A percentile compares a stretch with the other conserved stretches of the same genome.
Evolutionary conservation across 1,140 invertebrate genomes (phyloP).

Genomic region (Diorhabda carinulata): DNA sequence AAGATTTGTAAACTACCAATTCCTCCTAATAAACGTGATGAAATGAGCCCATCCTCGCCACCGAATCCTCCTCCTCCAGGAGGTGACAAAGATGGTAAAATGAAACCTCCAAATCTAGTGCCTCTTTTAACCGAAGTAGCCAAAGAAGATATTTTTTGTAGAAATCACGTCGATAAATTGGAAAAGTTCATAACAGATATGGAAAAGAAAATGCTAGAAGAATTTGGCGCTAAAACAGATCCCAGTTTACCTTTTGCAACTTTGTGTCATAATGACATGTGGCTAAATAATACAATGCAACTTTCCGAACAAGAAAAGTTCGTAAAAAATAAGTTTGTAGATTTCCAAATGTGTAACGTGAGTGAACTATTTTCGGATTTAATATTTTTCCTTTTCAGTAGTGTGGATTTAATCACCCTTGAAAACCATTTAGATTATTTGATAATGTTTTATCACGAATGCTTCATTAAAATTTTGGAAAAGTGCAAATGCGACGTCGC

Average conservation of each 20-base stretch:
- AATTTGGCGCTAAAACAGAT: too few species aligned
- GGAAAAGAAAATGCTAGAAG: too few species aligned
- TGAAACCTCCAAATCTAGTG: too few species aligned
- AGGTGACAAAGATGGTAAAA: too few species aligned
- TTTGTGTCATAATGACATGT: conserved; percentile 57
- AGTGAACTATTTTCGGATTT: conserved; percentile 52
- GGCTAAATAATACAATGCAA: conserved; percentile 60
- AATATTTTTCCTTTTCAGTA: conserved; percentile 53
- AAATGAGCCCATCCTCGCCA: too few species aligned
- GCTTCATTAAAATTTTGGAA: conserved; percentile 22
- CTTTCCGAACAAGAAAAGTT: conserved; percentile 36
- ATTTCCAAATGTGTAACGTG: conserved; percentile 57
- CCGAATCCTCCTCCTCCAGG: too few species aligned
- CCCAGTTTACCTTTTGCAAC: conserved; percentile 45
- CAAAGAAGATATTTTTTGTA: too few species aligned
- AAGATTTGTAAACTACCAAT: too few species aligned
- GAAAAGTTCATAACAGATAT: too few species aligned
- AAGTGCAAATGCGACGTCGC: background rate
- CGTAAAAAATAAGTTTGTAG: conserved; percentile 56
- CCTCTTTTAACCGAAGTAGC: too few species aligned
- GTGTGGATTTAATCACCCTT: conserved; percentile 43
- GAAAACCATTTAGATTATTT: conserved; percentile 46
- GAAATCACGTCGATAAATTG: too few species aligned
- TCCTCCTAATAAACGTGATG: too few species aligned
- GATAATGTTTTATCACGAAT: conserved; percentile 49